Base-by-base conservation (phyloP, 1,140 invertebrate species). In the Drosophila ironensis region DNA sequence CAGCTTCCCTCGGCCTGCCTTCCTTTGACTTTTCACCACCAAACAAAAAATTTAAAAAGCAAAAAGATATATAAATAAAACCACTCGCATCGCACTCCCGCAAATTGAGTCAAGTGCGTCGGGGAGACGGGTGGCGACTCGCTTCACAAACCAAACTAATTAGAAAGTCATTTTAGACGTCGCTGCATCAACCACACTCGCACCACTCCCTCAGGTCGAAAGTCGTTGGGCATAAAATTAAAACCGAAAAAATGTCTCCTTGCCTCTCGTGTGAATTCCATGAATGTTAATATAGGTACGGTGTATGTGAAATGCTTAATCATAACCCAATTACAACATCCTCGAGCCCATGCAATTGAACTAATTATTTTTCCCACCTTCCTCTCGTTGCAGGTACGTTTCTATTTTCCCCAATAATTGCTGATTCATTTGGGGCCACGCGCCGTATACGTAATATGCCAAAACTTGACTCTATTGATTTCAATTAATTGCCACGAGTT, bases 101-200 rank as follows among this genome's bases (percentile, higher is more conserved):
- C 61, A 72, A 80, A 86, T 80, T 72, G 80, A 86, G 80, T 75
- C 80, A 86, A 86, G 80, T 80, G 80, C 64, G 69, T 53, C 73
- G n/a, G n/a, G n/a, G n/a, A n/a, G n/a, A n/a, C n/a, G 28, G 27
- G 24, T 28, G 37, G 24, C 66, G 30, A 45, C 42, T 72, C 71
- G 73, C 69, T 72, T 67, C 59, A 71, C 74, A 84, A 75, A 64
- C 80, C 74, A 84, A 84, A 84, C 80, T 84, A 84, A 84, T 84
- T 84, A 84, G 74, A 84, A 86, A 84, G 80, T 84, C 80, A 78
- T 70, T 86, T 86, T 86, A 68, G 74, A 78, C 42, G 57, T 47
- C 72, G 61, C 51, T 67, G 42, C 41, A 52, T 51, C 45, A 19
- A 20, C 45, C 33, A 35, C 6, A 54, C 11, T 14, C 53, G 52